These are phyloP conservation scores for Biston stratarius DNA, from an alignment of 2,888 invertebrate species.

Conservation along the genomic window DNA sequence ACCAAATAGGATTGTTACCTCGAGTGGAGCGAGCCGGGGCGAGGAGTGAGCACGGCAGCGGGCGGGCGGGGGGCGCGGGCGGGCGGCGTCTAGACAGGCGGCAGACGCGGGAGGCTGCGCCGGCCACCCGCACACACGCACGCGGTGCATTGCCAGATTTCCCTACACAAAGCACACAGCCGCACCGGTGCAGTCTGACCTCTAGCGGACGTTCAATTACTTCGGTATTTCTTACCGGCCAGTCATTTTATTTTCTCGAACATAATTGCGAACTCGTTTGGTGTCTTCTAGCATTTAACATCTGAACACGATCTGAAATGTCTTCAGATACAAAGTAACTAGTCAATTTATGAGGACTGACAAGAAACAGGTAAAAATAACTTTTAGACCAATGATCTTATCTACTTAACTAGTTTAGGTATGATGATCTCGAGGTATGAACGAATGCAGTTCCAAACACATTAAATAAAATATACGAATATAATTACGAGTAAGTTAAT, in stretches of 20 bases:
- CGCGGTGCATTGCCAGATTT: conserved; percentile 68
- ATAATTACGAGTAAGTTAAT: not conserved
- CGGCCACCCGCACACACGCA: conserved; percentile 68
- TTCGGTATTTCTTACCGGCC: conserved; percentile 46
- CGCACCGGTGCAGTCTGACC: conserved; percentile 62
- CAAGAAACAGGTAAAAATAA: not conserved
- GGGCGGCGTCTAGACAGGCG: conserved; percentile 82
- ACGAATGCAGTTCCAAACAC: conserved; percentile 4
- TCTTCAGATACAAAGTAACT: conserved; percentile 3
- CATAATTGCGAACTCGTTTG: conserved; percentile 7
- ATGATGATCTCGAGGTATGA: not conserved
- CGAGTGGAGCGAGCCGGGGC: conserved; percentile 34
- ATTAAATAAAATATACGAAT: not conserved
- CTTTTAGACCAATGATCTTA: not conserved
- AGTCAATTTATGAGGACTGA: not conserved
- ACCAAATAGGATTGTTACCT: conserved; percentile 55
- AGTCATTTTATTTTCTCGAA: conserved; percentile 26
- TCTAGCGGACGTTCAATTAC: conserved; percentile 65
- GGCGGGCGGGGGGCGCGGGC: conserved; percentile 52
- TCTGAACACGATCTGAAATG: conserved; percentile 10
- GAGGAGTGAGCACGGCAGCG: conserved; percentile 49
- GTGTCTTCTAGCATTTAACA: conserved; percentile 1
- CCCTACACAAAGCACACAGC: conserved; percentile 54
- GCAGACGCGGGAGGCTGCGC: conserved; percentile 85
- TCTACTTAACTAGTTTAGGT: not conserved